phyloP scores from a whole-genome alignment of 2,888 invertebrate species.

The Lysandra bellargus region DNA sequence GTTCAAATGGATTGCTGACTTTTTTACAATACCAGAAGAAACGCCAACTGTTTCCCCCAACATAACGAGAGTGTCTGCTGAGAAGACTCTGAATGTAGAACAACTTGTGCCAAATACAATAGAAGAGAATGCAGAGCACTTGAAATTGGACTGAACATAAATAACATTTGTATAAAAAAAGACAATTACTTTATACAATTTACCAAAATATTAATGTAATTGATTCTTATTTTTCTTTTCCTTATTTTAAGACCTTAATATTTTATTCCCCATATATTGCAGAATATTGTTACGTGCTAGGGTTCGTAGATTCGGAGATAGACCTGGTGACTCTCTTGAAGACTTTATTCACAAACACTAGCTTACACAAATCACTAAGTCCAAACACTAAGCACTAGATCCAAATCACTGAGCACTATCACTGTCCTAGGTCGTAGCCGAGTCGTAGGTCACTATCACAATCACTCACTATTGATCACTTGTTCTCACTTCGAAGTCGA shows the following conservation, averaged over 20 bases:
- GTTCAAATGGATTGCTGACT: constrained; percentile 67
- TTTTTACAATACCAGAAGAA: constrained; percentile 58
- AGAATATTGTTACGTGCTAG: too few species aligned
- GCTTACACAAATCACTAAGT: too few species aligned
- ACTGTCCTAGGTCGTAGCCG: too few species aligned
- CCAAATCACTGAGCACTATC: too few species aligned
- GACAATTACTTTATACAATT: constrained; percentile 15
- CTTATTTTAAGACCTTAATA: neutral
- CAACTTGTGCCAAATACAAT: constrained; percentile 41
- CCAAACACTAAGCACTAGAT: too few species aligned
- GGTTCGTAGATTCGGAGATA: too few species aligned
- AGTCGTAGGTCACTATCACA: too few species aligned
- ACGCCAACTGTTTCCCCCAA: constrained; percentile 41
- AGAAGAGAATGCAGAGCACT: constrained; percentile 37
- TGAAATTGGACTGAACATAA: constrained; percentile 42
- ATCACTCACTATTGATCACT: too few species aligned
- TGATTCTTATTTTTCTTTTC: neutral
- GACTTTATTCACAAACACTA: too few species aligned
- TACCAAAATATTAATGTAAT: neutral
- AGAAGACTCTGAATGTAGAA: constrained; percentile 46
- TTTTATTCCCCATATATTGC: neutral
- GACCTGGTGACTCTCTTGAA: too few species aligned
- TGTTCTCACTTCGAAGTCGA: too few species aligned
- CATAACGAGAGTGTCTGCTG: constrained; percentile 47
- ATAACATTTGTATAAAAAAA: neutral